A percentile compares a stretch with the other conserved stretches of the same genome.
phyloP scores from a whole-genome alignment of 2,113 vertebrate genomes.

The Fregetta grallaria region DNA sequence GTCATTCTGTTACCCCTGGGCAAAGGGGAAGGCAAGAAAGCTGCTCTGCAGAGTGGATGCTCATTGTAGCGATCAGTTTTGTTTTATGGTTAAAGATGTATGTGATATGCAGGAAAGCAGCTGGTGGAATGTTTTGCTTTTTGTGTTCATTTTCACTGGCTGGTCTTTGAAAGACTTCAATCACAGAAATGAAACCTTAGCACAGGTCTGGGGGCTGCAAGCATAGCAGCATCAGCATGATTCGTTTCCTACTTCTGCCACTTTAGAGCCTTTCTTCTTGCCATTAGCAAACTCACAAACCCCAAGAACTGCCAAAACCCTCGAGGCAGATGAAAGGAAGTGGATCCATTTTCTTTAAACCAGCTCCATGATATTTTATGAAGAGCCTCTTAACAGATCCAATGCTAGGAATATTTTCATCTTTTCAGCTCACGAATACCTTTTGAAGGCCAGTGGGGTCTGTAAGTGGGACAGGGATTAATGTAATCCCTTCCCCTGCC shows the following conservation, averaged over 20 bases:
- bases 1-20: not conserved
- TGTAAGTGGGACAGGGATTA: conserved; percentile 68
- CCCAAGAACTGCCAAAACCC: conserved; percentile 31
- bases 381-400: conserved; percentile 81
- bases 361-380: conserved; percentile 68
- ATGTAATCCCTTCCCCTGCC: conserved; percentile 55
- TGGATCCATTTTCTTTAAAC: conserved; percentile 80
- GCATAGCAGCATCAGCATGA: conserved; percentile 20
- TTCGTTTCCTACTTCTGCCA: not conserved
- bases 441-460: conserved; percentile 74
- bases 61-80: not conserved
- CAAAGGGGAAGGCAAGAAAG: not conserved
- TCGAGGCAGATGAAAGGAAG: conserved; percentile 78
- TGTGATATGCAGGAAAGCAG: conserved; percentile 8
- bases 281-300: conserved; percentile 58
- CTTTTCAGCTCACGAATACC: conserved; percentile 75
- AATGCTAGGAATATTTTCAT: conserved; percentile 75
- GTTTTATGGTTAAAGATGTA: not conserved
- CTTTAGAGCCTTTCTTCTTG: conserved; percentile 53
- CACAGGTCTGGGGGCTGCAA: not conserved
- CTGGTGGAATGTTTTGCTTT: not conserved
- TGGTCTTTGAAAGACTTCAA: conserved; percentile 9
- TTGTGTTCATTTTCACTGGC: not conserved
- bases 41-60: not conserved
- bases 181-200: conserved; percentile 1